Base-by-base conservation (phyloP, 1,140 invertebrate genomes). In the Lepidurus packardi region DNA sequence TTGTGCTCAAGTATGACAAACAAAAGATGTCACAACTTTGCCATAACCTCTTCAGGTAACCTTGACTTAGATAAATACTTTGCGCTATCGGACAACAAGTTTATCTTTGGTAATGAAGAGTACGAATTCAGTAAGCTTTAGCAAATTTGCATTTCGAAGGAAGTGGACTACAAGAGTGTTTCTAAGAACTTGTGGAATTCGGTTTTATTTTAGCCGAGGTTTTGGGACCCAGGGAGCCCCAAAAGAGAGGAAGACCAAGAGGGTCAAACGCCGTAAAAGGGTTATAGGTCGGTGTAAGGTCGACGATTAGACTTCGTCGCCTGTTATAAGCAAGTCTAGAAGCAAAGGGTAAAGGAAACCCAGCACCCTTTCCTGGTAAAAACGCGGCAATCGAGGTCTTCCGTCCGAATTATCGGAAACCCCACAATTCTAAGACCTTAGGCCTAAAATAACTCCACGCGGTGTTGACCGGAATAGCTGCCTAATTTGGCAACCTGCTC, bases 301-400 rank as follows among this genome's bases (percentile, higher is more conserved):
- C 53, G 53, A 65, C 53, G 53, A 65, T 65, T 65, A 65, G 53
- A 65, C 53, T 65, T 65, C 53, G 53, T 65, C 53, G 53, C 53
- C 53, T 65, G 0, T 65, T 65, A 65, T 65, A 65, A 21, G 53
- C n/a, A 65, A 65, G 53, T 9, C 53, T 65, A 65, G 16, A 65
- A 21, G 21, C 16, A 16, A 3, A 16, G 53, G n/a, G 53, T 9
- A 65, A 65, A n/a, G 53, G 13, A 65, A 65, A 65, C 16, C 6
- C 6, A 13, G 6, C 8, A 9, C 53, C 53, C 53, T 16, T 65
- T 65, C 53, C 53, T 65, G 53, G 53, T 65, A 65, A 65, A 65
- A 65, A 21, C 53, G 53, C 53, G 53, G 53, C 53, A 65, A 65
- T 65, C 53, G 53, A 13, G 53, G 53, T 65, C 53, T 65, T 65